Percentiles rank a stretch among this genome's conserved stretches.
These are phyloP conservation scores for Megastigmus dorsalis DNA, from an alignment of 2,888 invertebrate species.

Conservation along the genomic window DNA sequence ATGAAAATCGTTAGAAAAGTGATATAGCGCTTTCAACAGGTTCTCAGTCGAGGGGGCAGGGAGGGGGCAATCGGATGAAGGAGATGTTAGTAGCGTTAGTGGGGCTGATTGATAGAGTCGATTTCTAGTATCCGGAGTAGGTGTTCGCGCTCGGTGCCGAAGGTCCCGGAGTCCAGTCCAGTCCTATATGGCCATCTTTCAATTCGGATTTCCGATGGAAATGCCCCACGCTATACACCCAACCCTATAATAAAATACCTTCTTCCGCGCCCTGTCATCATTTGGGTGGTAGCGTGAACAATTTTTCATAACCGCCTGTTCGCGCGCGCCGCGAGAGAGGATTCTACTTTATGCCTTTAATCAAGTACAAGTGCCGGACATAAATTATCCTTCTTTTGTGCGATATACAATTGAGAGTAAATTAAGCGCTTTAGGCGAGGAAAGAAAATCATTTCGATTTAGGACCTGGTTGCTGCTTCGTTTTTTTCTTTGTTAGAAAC, in stretches of 20 bases:
- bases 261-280: background rate
- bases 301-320: too few relatives aligned
- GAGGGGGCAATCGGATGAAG: constrained; percentile 50
- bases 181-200: constrained; percentile 33
- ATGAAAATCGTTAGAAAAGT: constrained; percentile 39
- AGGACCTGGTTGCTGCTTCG: too few relatives aligned
- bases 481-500: too few relatives aligned
- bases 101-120: constrained; percentile 51
- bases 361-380: too few relatives aligned
- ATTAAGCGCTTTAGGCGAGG: too few relatives aligned
- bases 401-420: too few relatives aligned
- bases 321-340: too few relatives aligned
- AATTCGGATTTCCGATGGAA: constrained; percentile 26
- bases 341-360: too few relatives aligned
- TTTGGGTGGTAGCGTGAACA: too few relatives aligned
- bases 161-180: constrained; percentile 19
- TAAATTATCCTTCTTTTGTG: too few relatives aligned
- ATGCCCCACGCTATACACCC: constrained; percentile 3
- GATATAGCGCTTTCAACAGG: constrained; percentile 40
- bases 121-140: constrained; percentile 43
- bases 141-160: constrained; percentile 7
- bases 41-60: constrained; percentile 25
- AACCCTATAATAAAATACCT: constrained; percentile 21
- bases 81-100: constrained; percentile 54
- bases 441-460: too few relatives aligned